phyloP scores from a whole-genome alignment of 2,113 vertebrate species.

The Condylura cristata region DNA sequence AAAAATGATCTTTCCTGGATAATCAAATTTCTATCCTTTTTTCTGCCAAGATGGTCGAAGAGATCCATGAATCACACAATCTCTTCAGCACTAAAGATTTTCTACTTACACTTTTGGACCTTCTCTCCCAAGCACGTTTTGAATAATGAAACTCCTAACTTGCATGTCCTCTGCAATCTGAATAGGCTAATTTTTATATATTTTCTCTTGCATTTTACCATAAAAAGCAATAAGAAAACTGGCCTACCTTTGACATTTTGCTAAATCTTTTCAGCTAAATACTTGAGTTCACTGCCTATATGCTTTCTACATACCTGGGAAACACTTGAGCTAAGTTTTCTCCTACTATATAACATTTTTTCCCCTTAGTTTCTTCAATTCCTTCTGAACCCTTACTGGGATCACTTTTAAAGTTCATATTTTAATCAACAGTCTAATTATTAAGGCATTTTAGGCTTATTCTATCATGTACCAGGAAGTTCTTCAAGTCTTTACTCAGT shows the following conservation, averaged over 20 bases:
- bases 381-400: neutral
- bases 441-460: neutral
- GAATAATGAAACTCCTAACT: neutral
- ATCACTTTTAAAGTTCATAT: neutral
- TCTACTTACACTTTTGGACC: neutral
- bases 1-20: neutral
- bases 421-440: neutral
- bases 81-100: neutral
- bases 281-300: neutral
- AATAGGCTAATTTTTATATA: neutral
- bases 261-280: neutral
- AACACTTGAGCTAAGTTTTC: neutral
- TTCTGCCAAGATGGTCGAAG: neutral
- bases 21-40: neutral
- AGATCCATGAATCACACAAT: neutral
- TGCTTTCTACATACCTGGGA: neutral
- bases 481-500: neutral
- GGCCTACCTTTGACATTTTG: neutral
- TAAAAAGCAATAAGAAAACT: constrained; percentile 14
- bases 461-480: neutral
- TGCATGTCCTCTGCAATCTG: neutral
- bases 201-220: neutral
- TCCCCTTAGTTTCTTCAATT: neutral
- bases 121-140: neutral
- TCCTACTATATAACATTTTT: neutral